These are phyloP conservation scores for Dryobota labecula DNA, from an alignment of 2,888 invertebrate species.

Conservation along the genomic window DNA sequence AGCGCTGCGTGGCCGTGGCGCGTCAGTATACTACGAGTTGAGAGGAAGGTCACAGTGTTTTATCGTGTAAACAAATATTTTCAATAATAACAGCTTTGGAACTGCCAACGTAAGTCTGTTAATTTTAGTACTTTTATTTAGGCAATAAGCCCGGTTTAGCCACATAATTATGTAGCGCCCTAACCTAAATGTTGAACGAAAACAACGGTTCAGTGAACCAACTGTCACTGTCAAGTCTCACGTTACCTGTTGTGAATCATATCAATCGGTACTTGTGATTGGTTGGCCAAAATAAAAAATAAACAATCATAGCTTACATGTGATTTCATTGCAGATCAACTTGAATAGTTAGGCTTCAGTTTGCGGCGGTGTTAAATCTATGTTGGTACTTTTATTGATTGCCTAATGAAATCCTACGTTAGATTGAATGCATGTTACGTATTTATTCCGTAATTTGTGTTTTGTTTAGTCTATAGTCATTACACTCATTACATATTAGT, in stretches of 20 bases:
- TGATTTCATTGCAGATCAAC: neutral
- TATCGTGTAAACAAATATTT: slow-evolving; percentile 64
- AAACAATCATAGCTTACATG: neutral
- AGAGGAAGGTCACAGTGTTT: slow-evolving; percentile 72
- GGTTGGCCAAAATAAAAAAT: slow-evolving; percentile 9
- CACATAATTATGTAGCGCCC: neutral
- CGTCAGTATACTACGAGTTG: slow-evolving; percentile 72
- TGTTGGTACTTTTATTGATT: neutral
- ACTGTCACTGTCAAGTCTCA: slow-evolving; percentile 34
- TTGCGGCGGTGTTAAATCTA: neutral
- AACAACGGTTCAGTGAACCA: neutral
- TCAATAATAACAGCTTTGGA: slow-evolving; percentile 46
- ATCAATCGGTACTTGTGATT: slow-evolving; percentile 10
- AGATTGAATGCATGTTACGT: neutral
- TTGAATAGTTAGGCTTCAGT: neutral
- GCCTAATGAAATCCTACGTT: neutral
- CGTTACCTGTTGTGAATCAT: neutral
- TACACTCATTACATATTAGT: too few species aligned
- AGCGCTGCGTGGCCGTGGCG: slow-evolving; percentile 68
- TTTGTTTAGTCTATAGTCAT: too few species aligned
- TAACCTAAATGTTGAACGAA: neutral
- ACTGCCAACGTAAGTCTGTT: slow-evolving; percentile 49
- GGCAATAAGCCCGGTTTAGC: neutral
- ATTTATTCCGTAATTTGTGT: neutral
- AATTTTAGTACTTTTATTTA: neutral